Base-by-base conservation (phyloP, 2,797 vertebrate genomes). In the Setipinna tenuifilis region DNA sequence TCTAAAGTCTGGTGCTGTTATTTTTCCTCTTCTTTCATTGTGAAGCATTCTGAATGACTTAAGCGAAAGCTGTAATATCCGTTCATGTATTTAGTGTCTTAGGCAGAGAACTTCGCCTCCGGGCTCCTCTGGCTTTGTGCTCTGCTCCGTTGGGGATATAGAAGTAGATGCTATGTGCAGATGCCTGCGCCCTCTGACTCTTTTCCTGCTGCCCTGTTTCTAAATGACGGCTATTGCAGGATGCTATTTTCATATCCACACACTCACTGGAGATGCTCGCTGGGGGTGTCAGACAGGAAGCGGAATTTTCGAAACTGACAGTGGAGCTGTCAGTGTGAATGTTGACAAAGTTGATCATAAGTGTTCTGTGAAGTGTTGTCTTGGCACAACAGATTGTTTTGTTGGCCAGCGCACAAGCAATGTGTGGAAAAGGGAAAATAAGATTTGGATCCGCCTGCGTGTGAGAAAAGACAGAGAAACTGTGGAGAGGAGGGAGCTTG, bases 51-150 rank as follows among this genome's bases (percentile, higher is more conserved):
- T 88, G 71, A 28, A 61, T 82, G 89, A 91, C 86, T 90, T 89
- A 82, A 82, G 83, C 65, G 85, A 87, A 90, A 83, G 50, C 90
- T 91, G 86, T 93, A 93, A 95, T 95, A 95, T 95, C 94, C 92
- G 93, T 85, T 94, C 85, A 85, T 90, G 90, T 90, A 87, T 87
- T 90, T 89, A 88, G 85, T 85, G 88, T 91, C 90, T 94, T 93
- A 92, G 87, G 41, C 86, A 88, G 85, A 88, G 88, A 91, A 87
- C 90, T 84, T 88, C 86, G 92, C 94, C 92, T 86, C 71, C 81
- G 91, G 90, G 83, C 41, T 19, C 83, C 58, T 85, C 84, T 84
- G 82, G 68, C 85, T 86, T 75, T 75, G 28, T 35, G 68, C 68
- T 85, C 88, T 87, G 89, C 65, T 83, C 81, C 68, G 23, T 16